Evolutionary conservation across 2,888 invertebrate genomes (phyloP).

Genomic region (Pseudococcus viburni): DNA sequence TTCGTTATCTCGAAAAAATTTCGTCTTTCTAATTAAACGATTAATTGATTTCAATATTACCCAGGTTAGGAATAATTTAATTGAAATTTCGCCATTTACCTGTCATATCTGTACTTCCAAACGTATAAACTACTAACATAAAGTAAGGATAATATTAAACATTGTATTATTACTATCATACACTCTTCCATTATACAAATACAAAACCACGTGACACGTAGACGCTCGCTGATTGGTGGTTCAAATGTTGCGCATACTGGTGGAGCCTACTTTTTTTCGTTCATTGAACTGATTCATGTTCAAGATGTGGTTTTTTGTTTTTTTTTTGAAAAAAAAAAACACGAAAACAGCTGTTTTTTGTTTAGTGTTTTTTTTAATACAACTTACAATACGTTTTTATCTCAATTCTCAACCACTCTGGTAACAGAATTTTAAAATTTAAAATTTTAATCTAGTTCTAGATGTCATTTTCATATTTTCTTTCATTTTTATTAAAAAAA

Average conservation of each 20-base stretch:
- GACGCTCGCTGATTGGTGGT: slow-evolving; percentile 43
- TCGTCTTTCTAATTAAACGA: slow-evolving; percentile 1
- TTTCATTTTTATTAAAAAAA: too few species aligned
- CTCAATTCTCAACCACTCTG: too few species aligned
- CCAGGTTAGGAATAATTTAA: not conserved
- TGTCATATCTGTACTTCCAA: slow-evolving; percentile 84
- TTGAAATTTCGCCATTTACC: slow-evolving; percentile 73
- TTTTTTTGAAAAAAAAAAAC: too few species aligned
- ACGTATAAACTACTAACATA: slow-evolving; percentile 92
- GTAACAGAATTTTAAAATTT: too few species aligned
- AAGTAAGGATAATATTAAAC: slow-evolving; percentile 82
- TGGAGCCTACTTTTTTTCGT: too few species aligned
- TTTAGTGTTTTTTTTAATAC: too few species aligned
- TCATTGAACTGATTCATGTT: too few species aligned
- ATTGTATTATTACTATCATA: slow-evolving; percentile 72
- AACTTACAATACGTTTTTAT: too few species aligned
- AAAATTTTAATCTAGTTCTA: too few species aligned
- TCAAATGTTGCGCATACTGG: not conserved
- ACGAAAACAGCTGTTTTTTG: too few species aligned
- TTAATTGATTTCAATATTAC: not conserved
- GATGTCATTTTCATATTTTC: too few species aligned
- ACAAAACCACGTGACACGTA: slow-evolving; percentile 61
- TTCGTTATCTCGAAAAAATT: not conserved
- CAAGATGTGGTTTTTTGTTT: too few species aligned
- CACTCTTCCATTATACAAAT: slow-evolving; percentile 63